Evolutionary conservation across 2,113 vertebrate genomes (phyloP).

Genomic region (Lampris incognitus): DNA sequence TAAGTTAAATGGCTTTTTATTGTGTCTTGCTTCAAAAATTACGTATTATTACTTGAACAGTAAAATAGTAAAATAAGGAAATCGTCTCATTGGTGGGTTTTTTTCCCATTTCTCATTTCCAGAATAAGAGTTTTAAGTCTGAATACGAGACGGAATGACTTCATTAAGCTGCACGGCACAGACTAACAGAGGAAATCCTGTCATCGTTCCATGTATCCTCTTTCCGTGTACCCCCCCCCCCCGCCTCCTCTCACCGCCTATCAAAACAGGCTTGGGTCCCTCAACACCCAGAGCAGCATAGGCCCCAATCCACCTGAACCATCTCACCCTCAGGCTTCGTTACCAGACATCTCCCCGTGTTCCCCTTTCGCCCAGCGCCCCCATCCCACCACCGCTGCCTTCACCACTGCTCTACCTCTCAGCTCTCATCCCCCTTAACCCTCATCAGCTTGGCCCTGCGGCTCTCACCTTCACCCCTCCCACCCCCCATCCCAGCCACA

Average conservation of each 20-base stretch:
- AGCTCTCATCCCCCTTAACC: conserved; percentile 6
- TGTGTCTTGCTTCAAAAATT: no score
- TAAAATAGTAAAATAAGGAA: no score
- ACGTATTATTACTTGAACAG: no score
- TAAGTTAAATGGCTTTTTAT: no score
- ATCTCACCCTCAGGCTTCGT: conserved; percentile 28
- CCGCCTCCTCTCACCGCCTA: conserved; percentile 15
- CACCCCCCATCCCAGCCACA: conserved; percentile 44
- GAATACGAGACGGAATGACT: conserved; percentile 4
- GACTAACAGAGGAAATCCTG: background rate
- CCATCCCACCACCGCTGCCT: background rate
- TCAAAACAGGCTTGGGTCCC: conserved; percentile 40
- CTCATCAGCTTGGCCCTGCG: conserved; percentile 42
- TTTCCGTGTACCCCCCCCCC: background rate
- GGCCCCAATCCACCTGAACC: conserved; percentile 13
- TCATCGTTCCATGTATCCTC: conserved; percentile 18
- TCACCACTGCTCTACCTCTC: conserved; percentile 2
- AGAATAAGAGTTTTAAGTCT: no score
- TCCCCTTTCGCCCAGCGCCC: conserved; percentile 10
- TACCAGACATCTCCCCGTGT: conserved; percentile 19
- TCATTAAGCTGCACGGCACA: conserved; percentile 13
- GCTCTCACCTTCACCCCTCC: conserved; percentile 49
- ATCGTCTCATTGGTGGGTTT: no score
- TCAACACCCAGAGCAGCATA: background rate
- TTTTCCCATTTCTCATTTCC: no score